A percentile compares a stretch with the other conserved stretches of the same genome.
These are phyloP conservation scores for Eupithecia insigniata DNA, from an alignment of 2,888 invertebrate genomes.

Conservation along the genomic window DNA sequence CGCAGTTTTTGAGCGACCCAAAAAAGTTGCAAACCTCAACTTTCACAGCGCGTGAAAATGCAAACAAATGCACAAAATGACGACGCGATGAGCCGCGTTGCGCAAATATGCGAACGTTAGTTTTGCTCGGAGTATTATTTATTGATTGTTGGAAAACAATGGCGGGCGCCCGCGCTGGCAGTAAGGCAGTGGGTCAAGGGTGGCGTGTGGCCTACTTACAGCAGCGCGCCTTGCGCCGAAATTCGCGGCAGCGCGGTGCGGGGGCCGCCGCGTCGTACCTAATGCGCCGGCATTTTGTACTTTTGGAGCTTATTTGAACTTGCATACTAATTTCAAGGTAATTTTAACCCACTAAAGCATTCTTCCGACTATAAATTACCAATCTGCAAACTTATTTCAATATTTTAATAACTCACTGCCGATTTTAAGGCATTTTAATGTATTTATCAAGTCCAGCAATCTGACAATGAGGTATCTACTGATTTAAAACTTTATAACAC, in stretches of 20 bases:
- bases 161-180: slow-evolving; percentile 78
- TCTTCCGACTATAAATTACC: slow-evolving; percentile 10
- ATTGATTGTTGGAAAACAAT: slow-evolving; percentile 84
- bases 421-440: neutral
- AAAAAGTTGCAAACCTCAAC: slow-evolving; percentile 58
- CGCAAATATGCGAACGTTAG: slow-evolving; percentile 74
- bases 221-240: slow-evolving; percentile 79
- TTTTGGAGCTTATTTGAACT: slow-evolving; percentile 21
- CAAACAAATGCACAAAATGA: slow-evolving; percentile 58
- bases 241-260: slow-evolving; percentile 56
- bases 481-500: neutral
- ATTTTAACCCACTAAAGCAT: slow-evolving; percentile 4
- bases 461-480: neutral
- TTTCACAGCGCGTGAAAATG: slow-evolving; percentile 63
- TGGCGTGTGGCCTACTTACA: slow-evolving; percentile 78
- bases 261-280: slow-evolving; percentile 20
- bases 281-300: slow-evolving; percentile 31
- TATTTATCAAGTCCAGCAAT: neutral
- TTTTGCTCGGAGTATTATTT: slow-evolving; percentile 80
- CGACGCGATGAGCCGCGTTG: slow-evolving; percentile 68
- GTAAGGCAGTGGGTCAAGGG: slow-evolving; percentile 84
- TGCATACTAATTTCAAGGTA: slow-evolving; percentile 22
- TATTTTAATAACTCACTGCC: neutral
- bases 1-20: slow-evolving; percentile 53
- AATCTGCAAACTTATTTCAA: slow-evolving; percentile 9